Base-by-base conservation (phyloP, 2,797 vertebrate species). In the Sandelia bainsii region DNA sequence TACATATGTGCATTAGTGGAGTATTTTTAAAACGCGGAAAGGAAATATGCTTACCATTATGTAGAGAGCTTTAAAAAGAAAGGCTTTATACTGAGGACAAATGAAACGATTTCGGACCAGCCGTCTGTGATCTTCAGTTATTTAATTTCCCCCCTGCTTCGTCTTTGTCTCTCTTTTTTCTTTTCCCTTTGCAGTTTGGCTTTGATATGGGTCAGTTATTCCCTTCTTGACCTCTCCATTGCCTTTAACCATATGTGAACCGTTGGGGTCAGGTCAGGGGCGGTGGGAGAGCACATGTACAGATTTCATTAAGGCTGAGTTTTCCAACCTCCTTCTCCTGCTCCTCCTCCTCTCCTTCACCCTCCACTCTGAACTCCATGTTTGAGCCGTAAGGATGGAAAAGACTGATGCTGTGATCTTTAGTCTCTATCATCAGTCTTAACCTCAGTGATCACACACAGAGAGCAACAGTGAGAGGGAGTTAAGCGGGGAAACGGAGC, bases 361-460 rank as follows among this genome's bases (percentile, higher is more conserved):
- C 54, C 51, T 60, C 61, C 90, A 80, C 80, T 64, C 87, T 54
- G 13, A 14, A 14, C 39, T 42, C 12, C 39, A 14, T 6, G 12
- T 11, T 3, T 39, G 6, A 13, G 11, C 12, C 37, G 1, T 39
- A 39, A 13, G 10, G 34, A 37, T 10, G 34, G 34, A 37, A 37
- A 37, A 37, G 37, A 39, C 37, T 11, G 37, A 34, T 34, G 32
- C 32, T 34, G 32, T 34, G 32, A 34, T 34, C 10, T 9, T 37
- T 37, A 37, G 37, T 12, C 37, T 37, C 37, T 37, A 12, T 12
- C 37, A 37, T 37, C 11, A 8, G 29, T 32, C 29, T 32, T 32
- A 32, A 32, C 29, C 29, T 32, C 37, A 39, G 37, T 39, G 37
- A 37, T 40, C 11, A 40, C 8, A 40, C 39, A 37, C 34, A 10